Base-by-base conservation (phyloP, 2,113 vertebrate species). In the Gambusia affinis region DNA sequence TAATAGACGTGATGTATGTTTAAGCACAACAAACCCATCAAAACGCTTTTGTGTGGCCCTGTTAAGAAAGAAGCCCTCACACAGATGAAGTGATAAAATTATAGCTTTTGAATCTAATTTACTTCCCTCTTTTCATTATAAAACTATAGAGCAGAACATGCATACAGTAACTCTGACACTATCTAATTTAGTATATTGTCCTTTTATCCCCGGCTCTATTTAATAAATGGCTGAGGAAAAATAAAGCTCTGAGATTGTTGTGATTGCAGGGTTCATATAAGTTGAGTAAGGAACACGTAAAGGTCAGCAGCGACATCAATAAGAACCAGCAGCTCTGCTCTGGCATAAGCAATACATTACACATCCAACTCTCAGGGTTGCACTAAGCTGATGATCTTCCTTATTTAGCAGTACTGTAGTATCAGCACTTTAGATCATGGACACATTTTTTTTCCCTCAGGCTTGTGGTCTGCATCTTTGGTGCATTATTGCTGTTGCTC, bases 261-360 rank as follows among this genome's bases (percentile, higher is more conserved):
- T 85, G 67, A 81, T 62, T 57, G 72, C 4, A 12, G 63, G 78
- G 64, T 82, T 85, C 84, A 37, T 83, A 80, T 75, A 85, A 85
- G 51, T 82, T 61, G 39, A 84, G 82, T 61, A 65, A 64, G 64
- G 79, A 77, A 77, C 73, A 78, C 67, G 67, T 82, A 83, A 76
- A 90, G 87, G 88, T 89, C 88, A 89, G 72, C 60, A 72, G 82
- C 77, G 83, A 71, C 84, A 87, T 90, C 83, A 87, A 76, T 88
- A 83, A 82, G 81, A 75, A 87, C 72, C 70, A 75, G 67, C 74
- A 44, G 81, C 76, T 63, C 30, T 76, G 57, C 76, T 62, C 72
- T 78, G 79, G 88, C 86, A 96, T 93, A 39, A 93, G 94, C 75
- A 96, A 82, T 78, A 70, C 72, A 47, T 42, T 51, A 83, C 78